Percentiles rank a stretch among this genome's conserved stretches.
phyloP scores from a whole-genome alignment of 1,140 invertebrate species.

The Anastrepha obliqua region DNA sequence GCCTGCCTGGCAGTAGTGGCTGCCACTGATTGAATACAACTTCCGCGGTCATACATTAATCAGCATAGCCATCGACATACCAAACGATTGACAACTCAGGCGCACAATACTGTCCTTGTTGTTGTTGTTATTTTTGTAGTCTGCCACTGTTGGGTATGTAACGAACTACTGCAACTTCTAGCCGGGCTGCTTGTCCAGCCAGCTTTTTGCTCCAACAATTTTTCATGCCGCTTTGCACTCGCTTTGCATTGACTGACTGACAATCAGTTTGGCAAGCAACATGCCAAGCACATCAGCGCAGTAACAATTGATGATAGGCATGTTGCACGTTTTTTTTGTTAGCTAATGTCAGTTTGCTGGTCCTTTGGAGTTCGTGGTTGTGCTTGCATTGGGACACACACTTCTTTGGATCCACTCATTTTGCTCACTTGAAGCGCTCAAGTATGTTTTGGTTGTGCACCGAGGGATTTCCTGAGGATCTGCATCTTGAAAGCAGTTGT shows the following conservation, averaged over 20 bases:
- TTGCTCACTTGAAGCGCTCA: not conserved
- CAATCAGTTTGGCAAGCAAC: slow-evolving; percentile 42
- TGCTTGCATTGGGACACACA: not conserved
- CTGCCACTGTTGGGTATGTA: not conserved
- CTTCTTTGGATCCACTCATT: not conserved
- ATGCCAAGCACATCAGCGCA: slow-evolving; percentile 4
- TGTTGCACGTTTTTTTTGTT: slow-evolving; percentile 32
- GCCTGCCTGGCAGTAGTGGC: not conserved
- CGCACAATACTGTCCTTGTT: not conserved
- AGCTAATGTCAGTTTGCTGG: not conserved
- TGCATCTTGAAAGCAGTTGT: not conserved
- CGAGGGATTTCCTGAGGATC: not conserved
- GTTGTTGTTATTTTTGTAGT: not conserved
- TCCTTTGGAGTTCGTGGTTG: not conserved
- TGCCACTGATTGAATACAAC: slow-evolving; percentile 26
- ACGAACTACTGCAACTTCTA: not conserved
- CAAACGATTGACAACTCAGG: not conserved
- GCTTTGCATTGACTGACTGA: slow-evolving; percentile 8
- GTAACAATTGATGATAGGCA: not conserved
- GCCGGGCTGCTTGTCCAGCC: not conserved
- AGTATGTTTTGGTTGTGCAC: not conserved
- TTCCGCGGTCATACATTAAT: slow-evolving; percentile 53
- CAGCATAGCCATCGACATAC: slow-evolving; percentile 23
- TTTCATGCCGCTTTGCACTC: not conserved
- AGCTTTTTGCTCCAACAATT: not conserved